Evolutionary conservation across 2,888 invertebrate species (phyloP), one percentile per base, ranked within the genome.

Genomic region (Aradus depressus): DNA sequence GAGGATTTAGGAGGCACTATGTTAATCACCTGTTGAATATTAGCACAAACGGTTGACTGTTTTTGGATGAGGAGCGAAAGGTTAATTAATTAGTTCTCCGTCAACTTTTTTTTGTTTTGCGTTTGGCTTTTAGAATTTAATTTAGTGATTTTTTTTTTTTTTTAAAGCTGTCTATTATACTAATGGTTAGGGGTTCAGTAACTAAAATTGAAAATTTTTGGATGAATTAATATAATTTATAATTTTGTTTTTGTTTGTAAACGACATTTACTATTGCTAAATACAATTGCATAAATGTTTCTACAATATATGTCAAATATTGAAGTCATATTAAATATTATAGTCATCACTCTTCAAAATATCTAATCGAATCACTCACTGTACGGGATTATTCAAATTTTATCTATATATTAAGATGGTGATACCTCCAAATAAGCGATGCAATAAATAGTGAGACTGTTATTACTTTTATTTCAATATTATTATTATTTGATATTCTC

Each of bases 331-430:
- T 28, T 28, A 28, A 28, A 28, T 10, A 28, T 10, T 28, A 28
- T 28, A 28, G 10, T 10, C 10, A 28, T 10, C 6, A 28, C 31
- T 28, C n/a, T n/a, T n/a, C n/a, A n/a, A 28, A 28, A 28, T 28
- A 10, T 28, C 10, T 28, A 28, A 25, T 26, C 10, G 23, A 18
- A 18, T 16, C 26, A 42, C 19, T 42, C n/a, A n/a, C n/a, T 25
- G 25, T 18, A 42, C 25, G 8, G 31, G 23, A 41, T 26, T 19
- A 42, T 18, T 2, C 16, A 2, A 2, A 42, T 5, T 42, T 25
- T 18, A 26, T 22, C 25, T 42, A 42, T 18, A 42, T 42, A 42
- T 42, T 18, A 42, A 26, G 42, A 42, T 42, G 26, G 25, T 42
- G 42, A 42, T 26, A 25, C 42, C 42, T 42, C 42, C 42, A 26